Conservation (phyloP, 2,888 invertebrate genomes). For the Anagyrus pseudococci region DNA sequence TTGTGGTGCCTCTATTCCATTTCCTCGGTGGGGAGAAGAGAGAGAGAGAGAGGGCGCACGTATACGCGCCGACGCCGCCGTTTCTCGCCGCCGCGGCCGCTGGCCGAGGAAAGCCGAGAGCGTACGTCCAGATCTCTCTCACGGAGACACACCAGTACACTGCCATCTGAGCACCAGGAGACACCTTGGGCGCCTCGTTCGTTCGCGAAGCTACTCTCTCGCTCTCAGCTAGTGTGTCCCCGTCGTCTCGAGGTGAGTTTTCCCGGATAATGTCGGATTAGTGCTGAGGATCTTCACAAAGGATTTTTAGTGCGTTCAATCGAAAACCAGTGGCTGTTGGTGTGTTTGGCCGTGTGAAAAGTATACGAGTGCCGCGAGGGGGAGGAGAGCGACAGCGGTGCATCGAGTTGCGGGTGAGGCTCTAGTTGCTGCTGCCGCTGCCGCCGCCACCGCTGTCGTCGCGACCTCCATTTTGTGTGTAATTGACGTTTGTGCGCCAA, state of each 20-base stretch:
- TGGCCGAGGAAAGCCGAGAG: neutral
- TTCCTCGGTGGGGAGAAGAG: constrained; percentile 41
- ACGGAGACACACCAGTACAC: constrained; percentile 48
- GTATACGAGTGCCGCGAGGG: too few species aligned
- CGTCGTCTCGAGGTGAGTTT: constrained; percentile 40
- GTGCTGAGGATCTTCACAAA: neutral
- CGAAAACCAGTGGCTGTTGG: too few species aligned
- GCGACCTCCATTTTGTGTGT: constrained; percentile 46
- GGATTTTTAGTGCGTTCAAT: too few species aligned
- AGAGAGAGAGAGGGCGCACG: constrained; percentile 16
- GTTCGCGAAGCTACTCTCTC: constrained; percentile 43
- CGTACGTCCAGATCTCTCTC: neutral
- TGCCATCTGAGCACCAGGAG: constrained; percentile 57
- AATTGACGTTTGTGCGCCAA: constrained; percentile 44
- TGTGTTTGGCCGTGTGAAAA: too few species aligned
- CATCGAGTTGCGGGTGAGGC: too few species aligned
- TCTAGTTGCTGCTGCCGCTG: too few species aligned
- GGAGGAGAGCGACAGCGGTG: too few species aligned
- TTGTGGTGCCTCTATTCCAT: constrained; percentile 44
- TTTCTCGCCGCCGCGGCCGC: too few species aligned
- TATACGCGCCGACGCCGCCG: too few species aligned
- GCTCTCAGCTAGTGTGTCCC: constrained; percentile 23
- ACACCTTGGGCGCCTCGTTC: constrained; percentile 42
- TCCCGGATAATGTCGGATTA: too few species aligned
- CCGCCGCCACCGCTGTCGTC: too few species aligned